Evolutionary conservation across 1,140 invertebrate species (phyloP), one percentile per base, ranked within the genome.

Genomic region (Aphelinus atriplicis): DNA sequence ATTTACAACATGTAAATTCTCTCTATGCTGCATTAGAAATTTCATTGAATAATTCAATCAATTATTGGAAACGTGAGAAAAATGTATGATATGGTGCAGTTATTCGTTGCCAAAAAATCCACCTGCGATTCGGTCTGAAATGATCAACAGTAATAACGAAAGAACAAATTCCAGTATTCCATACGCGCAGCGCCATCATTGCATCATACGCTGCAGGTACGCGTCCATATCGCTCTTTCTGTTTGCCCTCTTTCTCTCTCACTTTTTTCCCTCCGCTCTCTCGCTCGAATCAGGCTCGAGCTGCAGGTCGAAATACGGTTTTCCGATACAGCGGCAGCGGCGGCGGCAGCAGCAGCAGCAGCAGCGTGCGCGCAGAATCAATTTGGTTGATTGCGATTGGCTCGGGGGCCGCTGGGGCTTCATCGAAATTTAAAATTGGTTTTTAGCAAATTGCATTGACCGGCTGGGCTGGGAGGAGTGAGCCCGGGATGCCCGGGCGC

Each of bases 361-460:
- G 51, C 0, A 9, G 51, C 51, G 26, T 26, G 50, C 42, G 62
- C 71, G 71, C 71, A n/a, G 71, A 73, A 77, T 73, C 76, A 77
- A 77, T 77, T 73, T 70, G 65, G 66, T 61, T 77, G 71, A 77
- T 77, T 77, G 71, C 71, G 66, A 77, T 77, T 77, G 76, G 73
- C 61, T 62, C 65, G 26, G 26, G 26, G 26, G 26, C 26, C 9
- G 58, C 58, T 26, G 67, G 50, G 55, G 73, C 63, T 71, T 78
- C 78, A 74, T 81, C 71, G 71, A 78, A 78, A 70, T 78, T 78
- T 78, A 71, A 78, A 73, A 78, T 76, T 75, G 73, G 77, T 75
- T 78, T 78, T 78, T 75, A 70, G 56, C 73, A 75, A 78, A 78
- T 78, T 75, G 77, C 60, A 75, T 78, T 72, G 65, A 61, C 47